Conservation (phyloP, 2,888 invertebrate species). For the Heliconius charithonia region DNA sequence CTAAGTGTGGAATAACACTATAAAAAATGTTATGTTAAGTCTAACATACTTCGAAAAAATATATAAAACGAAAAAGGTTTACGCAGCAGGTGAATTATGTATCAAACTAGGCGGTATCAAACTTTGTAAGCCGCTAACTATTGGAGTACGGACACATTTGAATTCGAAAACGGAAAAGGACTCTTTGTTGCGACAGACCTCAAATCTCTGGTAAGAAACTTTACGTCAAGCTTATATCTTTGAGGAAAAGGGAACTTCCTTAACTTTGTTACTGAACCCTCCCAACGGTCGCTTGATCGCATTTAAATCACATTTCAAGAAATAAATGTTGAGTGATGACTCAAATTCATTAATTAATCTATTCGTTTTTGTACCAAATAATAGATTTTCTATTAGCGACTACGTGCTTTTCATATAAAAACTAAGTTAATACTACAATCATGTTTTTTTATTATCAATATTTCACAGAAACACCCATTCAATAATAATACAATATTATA, state of each 20-base stretch:
- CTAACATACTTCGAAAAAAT: background rate
- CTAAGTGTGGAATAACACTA: no score
- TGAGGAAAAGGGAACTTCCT: conserved; percentile 56
- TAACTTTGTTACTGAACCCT: conserved; percentile 51
- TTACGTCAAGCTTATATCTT: conserved; percentile 57
- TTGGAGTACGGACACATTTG: conserved; percentile 29
- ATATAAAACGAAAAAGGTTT: no score
- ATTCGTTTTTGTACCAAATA: background rate
- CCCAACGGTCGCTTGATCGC: conserved; percentile 47
- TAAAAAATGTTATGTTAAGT: no score
- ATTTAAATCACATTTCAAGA: conserved; percentile 47
- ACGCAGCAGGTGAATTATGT: background rate
- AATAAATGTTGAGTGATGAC: conserved; percentile 31
- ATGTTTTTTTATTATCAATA: background rate
- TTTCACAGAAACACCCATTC: background rate
- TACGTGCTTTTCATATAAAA: background rate
- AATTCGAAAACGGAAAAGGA: conserved; percentile 50
- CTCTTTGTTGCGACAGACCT: conserved; percentile 56
- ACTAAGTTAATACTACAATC: background rate
- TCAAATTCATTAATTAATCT: conserved; percentile 11
- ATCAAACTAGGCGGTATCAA: conserved; percentile 15
- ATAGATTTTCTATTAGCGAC: background rate
- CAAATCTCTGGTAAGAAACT: conserved; percentile 57
- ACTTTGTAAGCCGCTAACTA: conserved; percentile 24
- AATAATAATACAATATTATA: conserved; percentile 22